Evolutionary conservation across 2,797 vertebrate species (phyloP).

Genomic region (Ptychobarbus kaznakovi): DNA sequence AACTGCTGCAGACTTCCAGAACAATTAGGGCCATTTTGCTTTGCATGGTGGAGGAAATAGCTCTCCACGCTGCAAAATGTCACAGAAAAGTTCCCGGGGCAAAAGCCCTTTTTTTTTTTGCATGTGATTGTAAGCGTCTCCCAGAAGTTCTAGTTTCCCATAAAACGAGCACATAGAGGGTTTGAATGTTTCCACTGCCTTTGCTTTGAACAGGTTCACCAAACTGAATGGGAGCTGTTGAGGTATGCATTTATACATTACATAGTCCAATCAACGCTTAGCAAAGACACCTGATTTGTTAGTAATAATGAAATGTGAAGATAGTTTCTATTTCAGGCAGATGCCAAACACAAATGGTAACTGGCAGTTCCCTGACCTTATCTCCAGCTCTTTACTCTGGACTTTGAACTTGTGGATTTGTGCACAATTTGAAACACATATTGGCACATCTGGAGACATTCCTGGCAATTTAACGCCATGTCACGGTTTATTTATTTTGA

Average conservation of each 20-base stretch:
- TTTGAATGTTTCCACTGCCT: constrained; percentile 16
- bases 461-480: constrained; percentile 60
- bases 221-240: neutral
- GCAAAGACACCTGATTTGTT: neutral
- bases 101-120: constrained; percentile 72
- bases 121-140: constrained; percentile 61
- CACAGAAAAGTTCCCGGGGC: constrained; percentile 80
- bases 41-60: constrained; percentile 87
- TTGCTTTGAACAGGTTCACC: constrained; percentile 23
- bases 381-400: constrained; percentile 35
- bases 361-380: constrained; percentile 25
- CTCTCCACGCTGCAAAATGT: constrained; percentile 88
- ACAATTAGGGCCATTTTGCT: constrained; percentile 86
- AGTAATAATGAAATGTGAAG: neutral
- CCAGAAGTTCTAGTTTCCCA: constrained; percentile 59
- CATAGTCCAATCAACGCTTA: neutral
- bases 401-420: constrained; percentile 46
- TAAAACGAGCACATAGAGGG: constrained; percentile 42
- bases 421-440: constrained; percentile 33
- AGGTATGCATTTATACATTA: neutral
- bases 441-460: constrained; percentile 62
- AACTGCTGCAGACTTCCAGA: constrained; percentile 84
- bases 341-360: constrained; percentile 22
- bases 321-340: neutral
- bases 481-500: constrained; percentile 64